Conservation (phyloP, 2,797 vertebrate genomes). For the Lepus oiostolus region DNA sequence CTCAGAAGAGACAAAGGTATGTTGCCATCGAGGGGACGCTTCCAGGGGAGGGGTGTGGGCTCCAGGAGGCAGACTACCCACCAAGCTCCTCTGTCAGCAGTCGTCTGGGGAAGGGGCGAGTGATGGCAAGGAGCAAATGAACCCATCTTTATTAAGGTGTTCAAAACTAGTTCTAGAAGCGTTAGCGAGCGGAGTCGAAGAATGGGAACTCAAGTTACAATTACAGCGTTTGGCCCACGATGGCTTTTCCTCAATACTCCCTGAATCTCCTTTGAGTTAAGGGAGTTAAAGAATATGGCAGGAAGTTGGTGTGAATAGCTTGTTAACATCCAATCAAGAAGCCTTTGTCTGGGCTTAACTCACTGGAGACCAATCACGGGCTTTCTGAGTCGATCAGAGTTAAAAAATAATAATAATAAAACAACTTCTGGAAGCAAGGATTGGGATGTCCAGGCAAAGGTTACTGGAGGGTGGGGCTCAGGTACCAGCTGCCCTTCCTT, state of each 20-base stretch:
- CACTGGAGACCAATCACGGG: conserved; percentile 57
- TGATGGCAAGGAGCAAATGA: background rate
- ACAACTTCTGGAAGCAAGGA: conserved; percentile 40
- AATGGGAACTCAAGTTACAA: conserved; percentile 49
- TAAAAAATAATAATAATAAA: background rate
- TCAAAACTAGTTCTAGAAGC: conserved; percentile 50
- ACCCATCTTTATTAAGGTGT: conserved; percentile 30
- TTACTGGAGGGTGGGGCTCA: background rate
- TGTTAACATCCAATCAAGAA: conserved; percentile 68
- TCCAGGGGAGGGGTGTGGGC: background rate
- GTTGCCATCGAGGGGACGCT: background rate
- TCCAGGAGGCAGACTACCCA: background rate
- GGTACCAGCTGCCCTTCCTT: background rate
- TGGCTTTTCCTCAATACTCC: conserved; percentile 42
- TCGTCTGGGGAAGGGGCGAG: background rate
- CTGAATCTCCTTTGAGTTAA: conserved; percentile 60
- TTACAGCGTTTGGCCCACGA: conserved; percentile 13
- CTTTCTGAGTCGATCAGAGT: conserved; percentile 68
- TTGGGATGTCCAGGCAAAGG: conserved; percentile 51
- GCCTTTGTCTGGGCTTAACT: conserved; percentile 65
- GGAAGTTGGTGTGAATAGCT: conserved; percentile 62
- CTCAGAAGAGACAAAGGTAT: conserved; percentile 87
- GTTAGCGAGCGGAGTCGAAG: background rate
- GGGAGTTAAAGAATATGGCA: conserved; percentile 65
- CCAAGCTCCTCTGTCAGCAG: background rate